These are phyloP conservation scores for Apus apus DNA, from an alignment of 2,113 vertebrate species.

Conservation along the genomic window DNA sequence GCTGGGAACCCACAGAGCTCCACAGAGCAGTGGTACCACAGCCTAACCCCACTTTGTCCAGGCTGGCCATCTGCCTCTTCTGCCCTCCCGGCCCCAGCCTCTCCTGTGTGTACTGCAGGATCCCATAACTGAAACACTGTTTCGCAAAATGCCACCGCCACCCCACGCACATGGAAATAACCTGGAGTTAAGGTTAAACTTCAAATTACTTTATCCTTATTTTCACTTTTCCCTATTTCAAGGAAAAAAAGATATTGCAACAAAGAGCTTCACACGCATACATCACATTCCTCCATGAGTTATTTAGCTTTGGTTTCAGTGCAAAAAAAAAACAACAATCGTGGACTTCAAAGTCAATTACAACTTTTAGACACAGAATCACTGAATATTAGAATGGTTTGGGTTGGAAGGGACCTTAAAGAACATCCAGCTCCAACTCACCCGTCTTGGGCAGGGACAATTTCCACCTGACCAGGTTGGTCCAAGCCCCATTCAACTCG, in stretches of 20 bases:
- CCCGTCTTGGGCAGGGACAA: no score
- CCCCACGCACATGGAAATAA: rapidly evolving
- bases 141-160: not conserved
- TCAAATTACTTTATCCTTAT: not conserved
- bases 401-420: no score
- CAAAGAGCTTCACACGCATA: not conserved
- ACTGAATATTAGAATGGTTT: no score
- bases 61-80: not conserved
- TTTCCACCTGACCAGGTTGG: no score
- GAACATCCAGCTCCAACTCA: no score
- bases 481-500: no score
- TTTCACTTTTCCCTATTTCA: not conserved
- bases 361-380: not conserved
- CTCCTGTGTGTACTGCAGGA: not conserved
- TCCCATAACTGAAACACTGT: not conserved
- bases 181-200: not conserved
- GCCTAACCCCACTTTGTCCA: no score
- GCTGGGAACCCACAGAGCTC: not conserved
- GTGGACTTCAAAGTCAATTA: not conserved
- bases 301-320: not conserved
- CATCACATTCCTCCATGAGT: not conserved
- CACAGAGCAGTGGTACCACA: not conserved
- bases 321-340: not conserved
- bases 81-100: not conserved
- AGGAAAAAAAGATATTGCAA: not conserved